Percentiles rank a stretch among this genome's conserved stretches.
Conservation (phyloP, 2,797 vertebrate genomes). For the Rhinichthys osculus region DNA sequence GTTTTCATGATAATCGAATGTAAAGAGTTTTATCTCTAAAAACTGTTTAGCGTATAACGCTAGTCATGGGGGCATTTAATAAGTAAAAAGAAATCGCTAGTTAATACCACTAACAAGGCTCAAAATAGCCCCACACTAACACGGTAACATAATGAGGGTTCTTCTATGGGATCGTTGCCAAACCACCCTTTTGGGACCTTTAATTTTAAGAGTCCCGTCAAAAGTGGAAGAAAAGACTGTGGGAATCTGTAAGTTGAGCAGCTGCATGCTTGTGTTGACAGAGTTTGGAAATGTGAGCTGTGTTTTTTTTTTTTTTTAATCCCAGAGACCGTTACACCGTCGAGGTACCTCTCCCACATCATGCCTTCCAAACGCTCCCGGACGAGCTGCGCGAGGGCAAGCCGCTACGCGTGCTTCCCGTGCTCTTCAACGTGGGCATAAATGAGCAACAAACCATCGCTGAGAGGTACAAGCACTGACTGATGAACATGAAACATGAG, state of each 20-base stretch:
- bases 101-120: too few species aligned
- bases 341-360: conserved; percentile 90
- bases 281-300: background rate
- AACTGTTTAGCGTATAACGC: too few species aligned
- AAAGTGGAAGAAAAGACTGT: background rate
- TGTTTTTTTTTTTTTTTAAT: background rate
- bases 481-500: background rate
- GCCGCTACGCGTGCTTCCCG: conserved; percentile 85
- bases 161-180: too few species aligned
- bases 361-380: conserved; percentile 89
- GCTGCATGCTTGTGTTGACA: background rate
- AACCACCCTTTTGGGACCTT: too few species aligned
- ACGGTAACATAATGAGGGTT: too few species aligned
- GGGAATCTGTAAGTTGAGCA: background rate
- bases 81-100: too few species aligned
- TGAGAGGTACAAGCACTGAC: conserved; percentile 84
- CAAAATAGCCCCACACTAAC: too few species aligned
- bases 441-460: conserved; percentile 98
- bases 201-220: background rate
- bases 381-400: conserved; percentile 92
- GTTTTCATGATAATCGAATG: too few species aligned
- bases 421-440: conserved; percentile 97
- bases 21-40: too few species aligned
- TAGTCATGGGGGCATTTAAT: too few species aligned
- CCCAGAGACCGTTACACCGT: conserved; percentile 92